Base-by-base conservation (phyloP, 1,140 invertebrate genomes). In the Latrodectus geometricus region DNA sequence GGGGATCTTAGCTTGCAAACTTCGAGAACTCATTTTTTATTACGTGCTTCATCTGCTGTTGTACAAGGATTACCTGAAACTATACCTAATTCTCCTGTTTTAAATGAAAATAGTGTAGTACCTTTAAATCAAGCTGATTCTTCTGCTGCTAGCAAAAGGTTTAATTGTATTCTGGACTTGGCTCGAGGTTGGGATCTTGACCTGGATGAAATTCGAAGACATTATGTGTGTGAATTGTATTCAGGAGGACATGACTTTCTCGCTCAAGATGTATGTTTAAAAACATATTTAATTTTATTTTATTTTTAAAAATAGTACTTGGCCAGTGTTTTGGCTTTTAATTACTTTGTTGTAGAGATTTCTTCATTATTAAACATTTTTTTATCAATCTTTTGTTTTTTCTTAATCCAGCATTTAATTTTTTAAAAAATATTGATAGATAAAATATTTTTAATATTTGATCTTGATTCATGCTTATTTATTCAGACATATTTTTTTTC, bases 121-220 rank as follows among this genome's bases (percentile, higher is more conserved):
- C 89, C 89, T 14, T 83, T 90, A 12, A 78, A 52, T 48, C 61
- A 35, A 9, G 69, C 56, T n/a, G 77, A 74, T n/a, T 75, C 52
- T 61, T 54, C 65, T 48, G 35, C 50, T 23, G 85, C 88, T 7
- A 89, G 88, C 61, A 84, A 78, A 56, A 88, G 87, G 87, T 88
- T 90, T 96, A 95, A 94, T 95, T 96, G 91, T 91, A 93, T 89
- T 94, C 94, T 94, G 69, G 92, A 92, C 21, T 90, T 98, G 35
- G 95, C 95, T 0, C 93, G 94, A 66, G 93, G 95, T 75, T 98
- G 97, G 96, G 93, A 94, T 84, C 91, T 97, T 52, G 94, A 96
- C 90, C 92, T 93, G 21, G 95, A 96, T 89, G 93, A 94, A 88
- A 91, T 98, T 56, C 93, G 94, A 88, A 93, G 94, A 88, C 94